Evolutionary conservation across 2,888 invertebrate species (phyloP).

Genomic region (Drepana falcataria): DNA sequence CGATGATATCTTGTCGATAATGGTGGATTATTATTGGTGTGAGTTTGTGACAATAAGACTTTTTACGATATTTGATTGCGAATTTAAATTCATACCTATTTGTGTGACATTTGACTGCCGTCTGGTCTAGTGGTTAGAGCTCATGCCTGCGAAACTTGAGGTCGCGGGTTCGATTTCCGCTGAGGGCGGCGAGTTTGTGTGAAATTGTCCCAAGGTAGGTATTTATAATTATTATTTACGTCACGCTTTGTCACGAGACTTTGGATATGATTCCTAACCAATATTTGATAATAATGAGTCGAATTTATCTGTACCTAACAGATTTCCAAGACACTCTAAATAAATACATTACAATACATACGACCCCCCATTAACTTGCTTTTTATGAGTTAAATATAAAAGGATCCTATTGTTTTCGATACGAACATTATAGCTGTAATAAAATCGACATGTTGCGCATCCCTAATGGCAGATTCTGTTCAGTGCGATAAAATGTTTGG

Average conservation of each 20-base stretch:
- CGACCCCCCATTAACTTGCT: conserved; percentile 20
- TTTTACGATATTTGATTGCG: too few relatives aligned
- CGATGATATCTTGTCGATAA: conserved; percentile 15
- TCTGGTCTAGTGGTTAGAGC: too few relatives aligned
- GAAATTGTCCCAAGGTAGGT: too few relatives aligned
- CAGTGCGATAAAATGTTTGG: conserved; percentile 70
- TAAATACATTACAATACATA: conserved; percentile 7
- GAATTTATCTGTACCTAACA: conserved; percentile 8
- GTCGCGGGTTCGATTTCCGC: too few relatives aligned
- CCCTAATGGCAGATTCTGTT: conserved; percentile 62
- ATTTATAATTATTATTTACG: too few relatives aligned
- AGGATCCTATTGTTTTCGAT: conserved; percentile 21
- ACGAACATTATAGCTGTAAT: conserved; percentile 37
- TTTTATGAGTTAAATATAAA: conserved; percentile 14
- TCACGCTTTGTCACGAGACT: too few relatives aligned
- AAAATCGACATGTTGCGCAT: conserved; percentile 42
- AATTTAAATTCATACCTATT: too few relatives aligned
- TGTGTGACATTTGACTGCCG: too few relatives aligned
- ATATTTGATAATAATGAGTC: too few relatives aligned
- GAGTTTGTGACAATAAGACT: conserved; percentile 10
- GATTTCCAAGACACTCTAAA: conserved; percentile 5
- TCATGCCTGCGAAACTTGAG: too few relatives aligned
- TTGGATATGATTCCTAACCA: too few relatives aligned
- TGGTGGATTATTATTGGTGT: conserved; percentile 6
- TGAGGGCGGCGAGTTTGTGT: too few relatives aligned